phyloP scores from a whole-genome alignment of 2,888 invertebrate species.

The Unio pictorum region DNA sequence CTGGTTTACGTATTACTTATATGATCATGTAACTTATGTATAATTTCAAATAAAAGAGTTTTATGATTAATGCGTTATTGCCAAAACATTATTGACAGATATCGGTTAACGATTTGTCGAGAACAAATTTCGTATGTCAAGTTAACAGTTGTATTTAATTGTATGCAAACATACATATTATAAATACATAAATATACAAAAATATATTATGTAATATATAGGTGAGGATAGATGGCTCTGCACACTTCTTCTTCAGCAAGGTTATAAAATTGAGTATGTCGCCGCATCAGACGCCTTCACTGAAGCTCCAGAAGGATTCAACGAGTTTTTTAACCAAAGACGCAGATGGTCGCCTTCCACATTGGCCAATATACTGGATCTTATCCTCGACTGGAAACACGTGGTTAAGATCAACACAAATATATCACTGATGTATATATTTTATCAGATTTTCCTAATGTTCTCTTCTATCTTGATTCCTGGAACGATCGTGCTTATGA shows the following conservation, averaged over 20 bases:
- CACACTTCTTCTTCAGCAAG: constrained; percentile 92
- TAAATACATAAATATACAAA: no score
- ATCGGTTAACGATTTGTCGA: no score
- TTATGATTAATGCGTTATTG: no score
- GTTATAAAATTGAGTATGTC: constrained; percentile 96
- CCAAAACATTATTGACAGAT: no score
- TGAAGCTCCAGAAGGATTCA: constrained; percentile 86
- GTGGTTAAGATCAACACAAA: constrained; percentile 93
- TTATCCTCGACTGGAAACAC: constrained; percentile 26
- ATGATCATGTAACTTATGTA: no score
- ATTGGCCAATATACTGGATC: constrained; percentile 77
- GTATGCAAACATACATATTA: no score
- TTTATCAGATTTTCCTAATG: constrained; percentile 37
- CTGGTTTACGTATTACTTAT: no score
- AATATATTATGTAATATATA: constrained; percentile 46
- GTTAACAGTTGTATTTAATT: no score
- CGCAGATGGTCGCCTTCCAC: constrained; percentile 99
- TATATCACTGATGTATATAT: constrained; percentile 78
- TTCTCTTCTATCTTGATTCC: constrained; percentile 94
- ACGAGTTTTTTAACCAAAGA: constrained; percentile 92
- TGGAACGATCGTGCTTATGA: constrained; percentile 81
- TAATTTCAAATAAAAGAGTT: no score
- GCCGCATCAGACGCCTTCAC: constrained; percentile 98
- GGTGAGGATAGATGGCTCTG: constrained; percentile 98
- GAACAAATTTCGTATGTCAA: no score